Evolutionary conservation across 2,113 vertebrate genomes (phyloP).

Genomic region (Alethe castanea): DNA sequence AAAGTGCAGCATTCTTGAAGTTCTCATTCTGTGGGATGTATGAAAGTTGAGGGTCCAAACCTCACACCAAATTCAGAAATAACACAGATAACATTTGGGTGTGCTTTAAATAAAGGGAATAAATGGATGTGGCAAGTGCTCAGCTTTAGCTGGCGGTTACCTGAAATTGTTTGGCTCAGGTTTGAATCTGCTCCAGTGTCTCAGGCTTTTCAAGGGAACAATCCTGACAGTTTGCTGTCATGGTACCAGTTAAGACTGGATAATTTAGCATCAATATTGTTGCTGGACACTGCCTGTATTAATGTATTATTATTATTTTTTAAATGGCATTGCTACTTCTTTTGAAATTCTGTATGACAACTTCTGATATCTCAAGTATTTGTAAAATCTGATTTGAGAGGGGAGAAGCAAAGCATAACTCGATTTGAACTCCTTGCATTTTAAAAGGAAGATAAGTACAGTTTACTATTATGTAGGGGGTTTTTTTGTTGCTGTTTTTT

Average conservation of each 20-base stretch:
- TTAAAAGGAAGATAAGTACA: not conserved
- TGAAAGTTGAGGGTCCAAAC: not conserved
- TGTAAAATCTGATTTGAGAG: not conserved
- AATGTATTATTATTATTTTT: not conserved
- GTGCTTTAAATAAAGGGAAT: not conserved
- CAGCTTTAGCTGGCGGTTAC: not conserved
- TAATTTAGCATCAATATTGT: not conserved
- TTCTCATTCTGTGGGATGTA: not conserved
- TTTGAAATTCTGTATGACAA: not conserved
- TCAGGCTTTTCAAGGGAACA: not conserved
- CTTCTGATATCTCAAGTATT: not conserved
- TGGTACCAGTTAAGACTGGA: not conserved
- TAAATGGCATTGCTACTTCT: not conserved
- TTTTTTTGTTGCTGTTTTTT: not conserved
- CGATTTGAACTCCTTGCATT: not conserved
- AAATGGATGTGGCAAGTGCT: not conserved
- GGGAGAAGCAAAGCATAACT: not conserved
- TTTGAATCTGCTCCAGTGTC: not conserved
- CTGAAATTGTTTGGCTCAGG: not conserved
- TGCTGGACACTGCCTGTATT: not conserved
- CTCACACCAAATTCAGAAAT: not conserved
- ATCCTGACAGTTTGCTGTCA: not conserved
- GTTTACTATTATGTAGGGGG: not conserved
- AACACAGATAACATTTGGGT: not conserved
- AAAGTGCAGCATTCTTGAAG: not conserved